A percentile compares a stretch with the other conserved stretches of the same genome.
Evolutionary conservation across 2,797 vertebrate species (phyloP).

Genomic region (Carcharodon carcharias): DNA sequence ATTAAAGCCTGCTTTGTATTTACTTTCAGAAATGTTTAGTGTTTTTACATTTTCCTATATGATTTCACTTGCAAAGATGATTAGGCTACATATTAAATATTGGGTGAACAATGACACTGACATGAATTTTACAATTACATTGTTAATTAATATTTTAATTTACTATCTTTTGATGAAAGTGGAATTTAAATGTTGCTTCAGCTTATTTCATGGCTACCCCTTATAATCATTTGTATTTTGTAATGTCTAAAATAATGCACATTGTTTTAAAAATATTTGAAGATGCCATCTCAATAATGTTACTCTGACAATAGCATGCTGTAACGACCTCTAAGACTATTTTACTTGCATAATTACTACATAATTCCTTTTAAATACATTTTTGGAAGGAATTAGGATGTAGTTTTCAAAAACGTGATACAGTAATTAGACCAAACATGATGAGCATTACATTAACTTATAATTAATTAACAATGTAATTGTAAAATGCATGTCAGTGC

Average conservation of each 20-base stretch:
- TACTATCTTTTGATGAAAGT: background rate
- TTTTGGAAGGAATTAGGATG: background rate
- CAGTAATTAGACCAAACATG: background rate
- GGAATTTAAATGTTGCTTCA: background rate
- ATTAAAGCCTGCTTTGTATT: background rate
- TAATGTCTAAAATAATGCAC: background rate
- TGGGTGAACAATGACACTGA: too few relatives aligned
- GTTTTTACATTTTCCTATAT: background rate
- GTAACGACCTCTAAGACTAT: background rate
- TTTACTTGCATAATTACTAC: background rate
- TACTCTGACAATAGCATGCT: background rate
- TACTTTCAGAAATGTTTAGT: background rate
- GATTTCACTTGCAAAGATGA: background rate
- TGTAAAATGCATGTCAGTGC: background rate
- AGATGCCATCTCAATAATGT: background rate
- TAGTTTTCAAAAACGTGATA: conserved; percentile 24
- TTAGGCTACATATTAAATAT: background rate
- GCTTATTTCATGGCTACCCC: background rate
- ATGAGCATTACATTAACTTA: background rate
- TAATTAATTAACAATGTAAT: background rate
- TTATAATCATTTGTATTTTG: background rate
- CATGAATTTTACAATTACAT: too few relatives aligned
- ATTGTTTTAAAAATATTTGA: background rate
- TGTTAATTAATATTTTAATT: background rate
- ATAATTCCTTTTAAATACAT: background rate